Percentiles rank a stretch among this genome's conserved stretches.
These are phyloP conservation scores for Setipinna tenuifilis DNA, from an alignment of 2,797 vertebrate species.

Conservation along the genomic window DNA sequence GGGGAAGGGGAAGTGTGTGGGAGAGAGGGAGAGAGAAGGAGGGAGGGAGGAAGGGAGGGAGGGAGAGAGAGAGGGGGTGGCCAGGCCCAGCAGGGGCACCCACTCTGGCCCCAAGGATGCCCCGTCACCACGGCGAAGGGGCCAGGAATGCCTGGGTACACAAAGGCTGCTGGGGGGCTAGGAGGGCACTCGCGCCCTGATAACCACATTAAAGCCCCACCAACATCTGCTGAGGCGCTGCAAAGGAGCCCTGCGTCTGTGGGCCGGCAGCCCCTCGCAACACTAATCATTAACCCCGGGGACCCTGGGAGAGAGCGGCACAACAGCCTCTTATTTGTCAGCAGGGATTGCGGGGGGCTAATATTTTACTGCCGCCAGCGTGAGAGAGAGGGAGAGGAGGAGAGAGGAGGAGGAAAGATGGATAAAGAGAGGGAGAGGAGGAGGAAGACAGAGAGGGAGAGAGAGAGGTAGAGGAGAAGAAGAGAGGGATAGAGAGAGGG, in stretches of 20 bases:
- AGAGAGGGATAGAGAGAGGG: too few relatives aligned
- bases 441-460: too few relatives aligned
- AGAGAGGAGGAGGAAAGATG: conserved; percentile 26
- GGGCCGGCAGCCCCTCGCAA: conserved; percentile 94
- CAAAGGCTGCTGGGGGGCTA: conserved; percentile 85
- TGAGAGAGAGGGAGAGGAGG: conserved; percentile 81
- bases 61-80: conserved; percentile 61
- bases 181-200: conserved; percentile 92
- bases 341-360: conserved; percentile 74
- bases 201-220: conserved; percentile 97
- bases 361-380: conserved; percentile 93
- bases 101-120: conserved; percentile 77
- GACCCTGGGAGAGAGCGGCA: conserved; percentile 85
- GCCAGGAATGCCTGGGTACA: conserved; percentile 84
- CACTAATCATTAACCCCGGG: conserved; percentile 93
- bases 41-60: conserved; percentile 66
- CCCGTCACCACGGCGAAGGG: conserved; percentile 85
- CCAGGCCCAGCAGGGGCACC: conserved; percentile 77
- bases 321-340: conserved; percentile 95
- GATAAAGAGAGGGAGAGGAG: too few relatives aligned
- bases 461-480: too few relatives aligned
- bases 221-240: conserved; percentile 94
- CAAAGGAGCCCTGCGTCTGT: conserved; percentile 87
- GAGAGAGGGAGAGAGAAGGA: conserved; percentile 45
- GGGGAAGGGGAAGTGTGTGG: conserved; percentile 45